phyloP scores from a whole-genome alignment of 2,888 invertebrate genomes.

The Melipona bicolor region DNA sequence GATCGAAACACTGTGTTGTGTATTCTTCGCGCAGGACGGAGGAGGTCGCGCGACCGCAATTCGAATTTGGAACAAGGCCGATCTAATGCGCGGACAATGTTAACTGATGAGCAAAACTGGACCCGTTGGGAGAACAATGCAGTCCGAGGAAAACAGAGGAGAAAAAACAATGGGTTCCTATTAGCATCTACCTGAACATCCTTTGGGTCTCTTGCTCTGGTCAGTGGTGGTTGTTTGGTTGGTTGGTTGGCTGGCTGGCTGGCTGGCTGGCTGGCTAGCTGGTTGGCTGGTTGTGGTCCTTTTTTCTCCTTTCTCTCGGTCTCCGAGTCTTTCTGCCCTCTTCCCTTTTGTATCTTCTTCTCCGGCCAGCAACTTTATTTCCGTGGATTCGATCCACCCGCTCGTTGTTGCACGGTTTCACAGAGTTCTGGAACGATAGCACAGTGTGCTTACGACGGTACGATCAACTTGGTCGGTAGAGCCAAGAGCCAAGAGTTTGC shows the following conservation, averaged over 20 bases:
- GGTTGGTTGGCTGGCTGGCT: no score
- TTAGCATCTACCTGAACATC: constrained; percentile 80
- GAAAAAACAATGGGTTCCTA: constrained; percentile 79
- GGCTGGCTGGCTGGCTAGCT: no score
- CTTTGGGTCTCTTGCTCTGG: constrained; percentile 54
- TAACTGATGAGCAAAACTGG: constrained; percentile 76
- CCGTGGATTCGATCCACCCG: constrained; percentile 24
- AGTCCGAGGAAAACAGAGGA: constrained; percentile 63
- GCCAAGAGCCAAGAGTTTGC: neutral
- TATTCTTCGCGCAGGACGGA: constrained; percentile 58
- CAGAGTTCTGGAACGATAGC: constrained; percentile 23
- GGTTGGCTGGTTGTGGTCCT: neutral
- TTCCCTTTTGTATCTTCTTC: constrained; percentile 24
- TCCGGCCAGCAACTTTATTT: constrained; percentile 42
- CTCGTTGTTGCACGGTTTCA: constrained; percentile 45
- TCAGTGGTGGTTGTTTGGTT: no score
- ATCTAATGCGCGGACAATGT: constrained; percentile 78
- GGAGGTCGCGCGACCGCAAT: constrained; percentile 67
- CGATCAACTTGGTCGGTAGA: neutral
- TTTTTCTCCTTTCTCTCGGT: constrained; percentile 30
- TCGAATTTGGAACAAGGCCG: constrained; percentile 76
- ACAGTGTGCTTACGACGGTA: neutral
- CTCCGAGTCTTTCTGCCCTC: constrained; percentile 19
- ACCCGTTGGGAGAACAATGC: constrained; percentile 74
- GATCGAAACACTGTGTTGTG: constrained; percentile 33